Evolutionary conservation across 2,797 vertebrate species (phyloP), one percentile per base, ranked within the genome.

Genomic region (Clarias laeviceps): DNA sequence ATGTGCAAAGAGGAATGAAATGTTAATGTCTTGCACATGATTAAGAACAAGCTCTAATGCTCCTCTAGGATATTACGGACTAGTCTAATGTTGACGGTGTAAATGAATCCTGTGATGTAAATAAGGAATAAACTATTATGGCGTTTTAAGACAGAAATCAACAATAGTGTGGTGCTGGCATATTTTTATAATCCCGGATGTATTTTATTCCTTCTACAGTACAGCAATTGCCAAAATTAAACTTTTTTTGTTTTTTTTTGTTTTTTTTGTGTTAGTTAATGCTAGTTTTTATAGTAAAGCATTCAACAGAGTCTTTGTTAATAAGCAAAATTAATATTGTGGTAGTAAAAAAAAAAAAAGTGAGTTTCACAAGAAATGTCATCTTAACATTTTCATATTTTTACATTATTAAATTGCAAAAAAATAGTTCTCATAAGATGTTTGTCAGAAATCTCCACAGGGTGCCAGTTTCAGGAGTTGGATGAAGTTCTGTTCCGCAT

Each of bases 1-100:
- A 32, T 82, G 40, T 32, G 22, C 50, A 29, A 29, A 59, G 45
- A 73, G 65, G 6, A 80, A 65, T 80, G 32, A 74, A 80, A 59
- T n/a, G 50, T 74, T 79, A 69, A 70, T 64, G 57, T 17, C 20
- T 29, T 50, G 29, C 8, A 12, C 32, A 27, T 77, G 12, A 56
- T 78, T 54, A 62, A n/a, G 37, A 64, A 27, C 45, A 61, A 62
- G 32, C 56, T 78, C 66, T 34, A 84, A 32, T 68, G 40, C 17
- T 45, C 24, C 15, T 73, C 56, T 5, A 12, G 37, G 27, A 54
- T 79, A 68, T 24, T n/a, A 20, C 20, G 6, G 24, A 66, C 34
- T 34, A 34, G n/a, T 54, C 40, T 54, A 80, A 80, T 9, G 62
- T 12, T 50, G 61, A 80, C 66, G 40, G 15, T 22, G n/a, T 81